These are phyloP conservation scores for Girardinichthys multiradiatus DNA, from an alignment of 2,113 vertebrate genomes.

Conservation along the genomic window DNA sequence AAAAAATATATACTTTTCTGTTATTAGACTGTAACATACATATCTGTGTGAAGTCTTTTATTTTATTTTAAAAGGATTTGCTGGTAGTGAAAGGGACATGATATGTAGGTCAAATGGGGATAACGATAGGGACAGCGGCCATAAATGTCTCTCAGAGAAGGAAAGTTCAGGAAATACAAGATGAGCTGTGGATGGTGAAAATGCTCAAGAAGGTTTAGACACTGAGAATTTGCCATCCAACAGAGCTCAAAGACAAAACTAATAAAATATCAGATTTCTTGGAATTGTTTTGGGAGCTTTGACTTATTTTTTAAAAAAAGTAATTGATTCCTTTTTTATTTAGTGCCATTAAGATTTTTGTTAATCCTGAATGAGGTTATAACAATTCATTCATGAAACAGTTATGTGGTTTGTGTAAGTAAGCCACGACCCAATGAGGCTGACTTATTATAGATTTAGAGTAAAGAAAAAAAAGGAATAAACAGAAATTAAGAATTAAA, in stretches of 20 bases:
- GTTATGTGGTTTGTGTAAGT: not conserved
- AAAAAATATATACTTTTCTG: not conserved
- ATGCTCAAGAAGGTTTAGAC: no score
- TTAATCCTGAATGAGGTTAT: no score
- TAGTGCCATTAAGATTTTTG: not conserved
- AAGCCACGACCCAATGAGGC: not conserved
- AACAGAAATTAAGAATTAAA: conserved; percentile 2
- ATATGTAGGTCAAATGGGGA: no score
- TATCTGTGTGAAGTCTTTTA: not conserved
- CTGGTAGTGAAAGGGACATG: no score
- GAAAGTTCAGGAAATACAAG: no score
- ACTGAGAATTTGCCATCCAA: no score
- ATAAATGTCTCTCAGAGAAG: no score
- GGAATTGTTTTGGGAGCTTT: not conserved
- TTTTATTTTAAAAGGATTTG: not conserved
- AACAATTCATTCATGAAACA: no score
- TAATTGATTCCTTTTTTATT: not conserved
- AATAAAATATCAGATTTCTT: not conserved
- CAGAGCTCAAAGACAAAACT: no score
- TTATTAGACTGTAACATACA: not conserved
- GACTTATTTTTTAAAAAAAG: not conserved
- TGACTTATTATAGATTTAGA: not conserved
- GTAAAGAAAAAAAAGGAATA: not conserved
- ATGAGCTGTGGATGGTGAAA: no score
- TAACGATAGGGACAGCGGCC: no score